Evolutionary conservation across 2,888 invertebrate species (phyloP).

Genomic region (Xylophagus ater): DNA sequence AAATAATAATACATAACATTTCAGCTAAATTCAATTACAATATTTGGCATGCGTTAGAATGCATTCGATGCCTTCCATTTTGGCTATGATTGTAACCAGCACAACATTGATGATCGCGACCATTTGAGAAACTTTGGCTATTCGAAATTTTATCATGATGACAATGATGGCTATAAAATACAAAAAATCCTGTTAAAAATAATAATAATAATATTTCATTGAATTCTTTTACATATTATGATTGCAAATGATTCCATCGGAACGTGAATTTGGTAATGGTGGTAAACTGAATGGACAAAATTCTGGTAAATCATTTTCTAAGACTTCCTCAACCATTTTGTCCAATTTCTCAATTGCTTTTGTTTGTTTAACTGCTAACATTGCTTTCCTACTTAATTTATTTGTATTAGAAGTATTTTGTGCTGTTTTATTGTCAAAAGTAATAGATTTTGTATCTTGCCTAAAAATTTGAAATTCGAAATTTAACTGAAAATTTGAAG

Average conservation of each 20-base stretch:
- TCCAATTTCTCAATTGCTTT: conserved; percentile 38
- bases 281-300: conserved; percentile 27
- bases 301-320: conserved; percentile 33
- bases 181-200: neutral
- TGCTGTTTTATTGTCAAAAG: conserved; percentile 24
- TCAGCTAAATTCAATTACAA: conserved; percentile 29
- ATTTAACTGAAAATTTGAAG: neutral
- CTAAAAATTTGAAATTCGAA: conserved; percentile 2
- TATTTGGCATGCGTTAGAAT: conserved; percentile 35
- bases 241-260: conserved; percentile 34
- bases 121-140: conserved; percentile 36
- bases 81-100: conserved; percentile 32
- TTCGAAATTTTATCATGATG: conserved; percentile 30
- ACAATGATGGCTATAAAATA: conserved; percentile 7
- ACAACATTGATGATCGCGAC: conserved; percentile 36
- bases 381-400: conserved; percentile 32
- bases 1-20: no score
- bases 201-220: neutral
- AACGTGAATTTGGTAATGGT: conserved; percentile 32
- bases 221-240: conserved; percentile 20
- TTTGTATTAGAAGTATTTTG: conserved; percentile 29
- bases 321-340: conserved; percentile 39
- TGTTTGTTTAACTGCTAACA: conserved; percentile 35
- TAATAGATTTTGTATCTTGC: conserved; percentile 18
- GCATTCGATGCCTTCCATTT: conserved; percentile 27